A percentile compares a stretch with the other conserved stretches of the same genome.
Conservation (phyloP, 64 coral and sea anemone species). For the Dendrophyllia cribrosa region DNA sequence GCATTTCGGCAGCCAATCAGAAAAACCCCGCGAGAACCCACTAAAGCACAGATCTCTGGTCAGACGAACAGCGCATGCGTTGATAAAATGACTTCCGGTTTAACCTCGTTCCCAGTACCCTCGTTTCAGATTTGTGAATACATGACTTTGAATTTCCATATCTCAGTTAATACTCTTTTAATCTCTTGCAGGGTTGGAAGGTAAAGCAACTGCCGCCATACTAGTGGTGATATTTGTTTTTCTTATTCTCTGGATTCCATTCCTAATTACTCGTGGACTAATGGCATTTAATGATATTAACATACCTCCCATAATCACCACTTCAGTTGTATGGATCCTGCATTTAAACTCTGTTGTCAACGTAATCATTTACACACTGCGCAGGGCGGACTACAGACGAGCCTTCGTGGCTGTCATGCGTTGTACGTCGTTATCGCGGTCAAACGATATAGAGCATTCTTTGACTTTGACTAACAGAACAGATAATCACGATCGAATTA, state of each 20-base stretch:
- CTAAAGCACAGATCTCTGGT: too few relatives aligned
- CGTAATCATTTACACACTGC: slow-evolving; percentile 56
- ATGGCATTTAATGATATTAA: slow-evolving; percentile 15
- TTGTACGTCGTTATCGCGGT: slow-evolving; percentile 1
- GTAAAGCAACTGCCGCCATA: slow-evolving; percentile 52
- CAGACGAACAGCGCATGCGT: too few relatives aligned
- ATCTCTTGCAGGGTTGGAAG: slow-evolving; percentile 26
- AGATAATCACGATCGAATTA: background rate
- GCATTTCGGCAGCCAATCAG: too few relatives aligned
- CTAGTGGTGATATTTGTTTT: slow-evolving; percentile 64
- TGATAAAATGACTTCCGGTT: too few relatives aligned
- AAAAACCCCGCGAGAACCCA: too few relatives aligned
- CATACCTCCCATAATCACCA: slow-evolving; percentile 10
- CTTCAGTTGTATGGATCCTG: slow-evolving; percentile 56
- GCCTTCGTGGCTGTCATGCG: slow-evolving; percentile 47
- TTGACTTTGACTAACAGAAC: background rate
- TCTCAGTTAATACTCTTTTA: background rate
- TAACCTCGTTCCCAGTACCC: too few relatives aligned
- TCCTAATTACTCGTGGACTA: slow-evolving; percentile 52
- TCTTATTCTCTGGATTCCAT: slow-evolving; percentile 63
- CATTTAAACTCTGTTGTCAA: slow-evolving; percentile 63
- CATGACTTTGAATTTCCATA: too few relatives aligned
- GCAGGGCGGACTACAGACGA: slow-evolving; percentile 52
- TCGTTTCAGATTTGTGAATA: too few relatives aligned
- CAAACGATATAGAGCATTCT: background rate